Base-by-base conservation (phyloP, 2,113 vertebrate species). In the Paramisgurnus dabryanus region DNA sequence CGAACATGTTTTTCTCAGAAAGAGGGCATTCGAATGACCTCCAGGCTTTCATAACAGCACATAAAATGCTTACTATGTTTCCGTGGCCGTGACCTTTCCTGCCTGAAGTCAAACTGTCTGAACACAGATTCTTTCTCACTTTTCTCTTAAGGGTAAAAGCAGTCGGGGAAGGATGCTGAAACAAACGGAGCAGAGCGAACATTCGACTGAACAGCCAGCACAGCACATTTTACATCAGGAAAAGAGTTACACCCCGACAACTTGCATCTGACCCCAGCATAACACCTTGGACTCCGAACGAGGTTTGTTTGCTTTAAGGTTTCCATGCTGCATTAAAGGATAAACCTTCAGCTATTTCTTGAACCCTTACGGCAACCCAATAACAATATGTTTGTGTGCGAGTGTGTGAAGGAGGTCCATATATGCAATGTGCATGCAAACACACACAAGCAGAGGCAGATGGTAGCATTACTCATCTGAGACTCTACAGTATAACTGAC, bases 401-500 rank as follows among this genome's bases (percentile, higher is more conserved):
- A 47, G 60, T 58, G 61, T 80, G 41, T 72, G 67, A 63, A 4
- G 53, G 53, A 4, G 53, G 53, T 69, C 18, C 67, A 45, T 47
- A 60, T 71, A 49, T 5, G 12, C 39, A 39, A 6, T 80, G 60
- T 27, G 60, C 70, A 66, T 47, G 18, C 53, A 55, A 66, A 58
- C 64, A 67, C 34, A 50, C 22, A 45, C 58, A 64, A 17, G 73
- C 63, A 77, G 75, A 77, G 75, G 75, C 75, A 77, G 75, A 77
- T 77, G 75, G 75, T 66, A 53, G 75, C 61, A 77, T 77, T 77
- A 77, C 75, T 77, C 75, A 77, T 77, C 75, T 65, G 75, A 77
- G 63, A 77, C 63, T 77, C 61, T 65, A 66, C 27, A 34, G 27
- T 34, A 34, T 53, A 76, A 76, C 73, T 77, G 75, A 77, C 75